Percentiles rank a stretch among this genome's conserved stretches.
Evolutionary conservation across 2,888 invertebrate genomes (phyloP).

Genomic region (Pollenia angustigena): DNA sequence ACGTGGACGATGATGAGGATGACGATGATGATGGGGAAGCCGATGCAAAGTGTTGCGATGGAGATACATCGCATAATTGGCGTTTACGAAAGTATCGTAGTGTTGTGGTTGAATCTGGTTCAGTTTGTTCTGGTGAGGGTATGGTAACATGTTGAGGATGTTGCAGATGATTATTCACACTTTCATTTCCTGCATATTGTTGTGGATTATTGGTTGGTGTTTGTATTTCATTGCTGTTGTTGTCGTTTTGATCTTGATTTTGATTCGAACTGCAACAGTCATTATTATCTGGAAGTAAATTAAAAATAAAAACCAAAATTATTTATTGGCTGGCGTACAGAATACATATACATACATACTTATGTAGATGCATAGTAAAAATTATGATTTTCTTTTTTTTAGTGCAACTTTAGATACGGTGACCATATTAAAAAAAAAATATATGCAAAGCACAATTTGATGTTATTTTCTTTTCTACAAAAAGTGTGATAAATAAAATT

Average conservation of each 20-base stretch:
- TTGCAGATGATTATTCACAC: slow-evolving; percentile 51
- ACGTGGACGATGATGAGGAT: slow-evolving; percentile 12
- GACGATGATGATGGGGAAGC: slow-evolving; percentile 40
- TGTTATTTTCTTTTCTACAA: no score
- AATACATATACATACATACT: background rate
- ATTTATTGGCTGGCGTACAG: slow-evolving; percentile 11
- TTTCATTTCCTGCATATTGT: slow-evolving; percentile 48
- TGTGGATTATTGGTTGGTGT: slow-evolving; percentile 46
- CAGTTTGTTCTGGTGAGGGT: slow-evolving; percentile 81
- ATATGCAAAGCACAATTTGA: no score
- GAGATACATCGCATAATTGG: slow-evolving; percentile 59
- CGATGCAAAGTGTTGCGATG: slow-evolving; percentile 36
- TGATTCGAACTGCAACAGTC: slow-evolving; percentile 45
- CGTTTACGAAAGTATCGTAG: slow-evolving; percentile 80
- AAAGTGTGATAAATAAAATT: no score
- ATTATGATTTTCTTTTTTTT: slow-evolving; percentile 10
- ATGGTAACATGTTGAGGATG: slow-evolving; percentile 76
- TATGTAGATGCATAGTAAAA: background rate
- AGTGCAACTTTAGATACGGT: no score
- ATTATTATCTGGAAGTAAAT: slow-evolving; percentile 65
- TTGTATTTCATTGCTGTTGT: slow-evolving; percentile 40
- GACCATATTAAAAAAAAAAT: no score
- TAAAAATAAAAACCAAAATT: background rate
- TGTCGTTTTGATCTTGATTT: slow-evolving; percentile 53
- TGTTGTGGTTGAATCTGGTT: slow-evolving; percentile 81